Conservation (phyloP, 2,113 vertebrate genomes). For the Salvelinus fontinalis region DNA sequence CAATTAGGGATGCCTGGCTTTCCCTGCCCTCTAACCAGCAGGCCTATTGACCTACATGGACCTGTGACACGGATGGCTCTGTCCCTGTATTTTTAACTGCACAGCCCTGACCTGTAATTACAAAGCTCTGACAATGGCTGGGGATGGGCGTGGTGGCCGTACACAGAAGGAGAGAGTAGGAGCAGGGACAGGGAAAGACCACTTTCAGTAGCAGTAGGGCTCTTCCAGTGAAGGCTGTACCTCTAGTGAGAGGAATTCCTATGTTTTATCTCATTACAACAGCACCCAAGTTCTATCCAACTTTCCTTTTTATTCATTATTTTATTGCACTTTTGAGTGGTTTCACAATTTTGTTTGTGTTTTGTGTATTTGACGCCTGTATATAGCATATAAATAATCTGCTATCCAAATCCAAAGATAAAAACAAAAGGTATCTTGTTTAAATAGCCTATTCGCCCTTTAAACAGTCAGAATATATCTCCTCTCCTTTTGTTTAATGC, state of each 20-base stretch:
- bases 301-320: not conserved
- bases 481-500: not conserved
- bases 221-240: too few relatives aligned
- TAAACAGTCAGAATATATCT: not conserved
- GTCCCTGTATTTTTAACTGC: not conserved
- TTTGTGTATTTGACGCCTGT: not conserved
- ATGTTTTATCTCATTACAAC: not conserved
- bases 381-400: not conserved
- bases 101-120: constrained; percentile 4
- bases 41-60: not conserved
- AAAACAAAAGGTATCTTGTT: constrained; percentile 1
- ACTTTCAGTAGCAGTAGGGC: not conserved
- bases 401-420: not conserved
- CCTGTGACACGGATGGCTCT: not conserved
- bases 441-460: not conserved
- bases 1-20: constrained; percentile 1
- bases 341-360: not conserved
- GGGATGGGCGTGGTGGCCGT: not conserved
- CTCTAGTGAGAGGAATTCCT: not conserved
- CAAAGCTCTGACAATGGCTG: not conserved
- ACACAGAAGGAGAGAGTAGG: not conserved
- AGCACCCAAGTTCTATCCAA: too few relatives aligned
- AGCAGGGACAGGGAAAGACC: not conserved
- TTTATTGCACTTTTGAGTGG: not conserved
- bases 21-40: constrained; percentile 7